phyloP scores from a whole-genome alignment of 2,113 vertebrate species.

The Osmerus mordax region DNA sequence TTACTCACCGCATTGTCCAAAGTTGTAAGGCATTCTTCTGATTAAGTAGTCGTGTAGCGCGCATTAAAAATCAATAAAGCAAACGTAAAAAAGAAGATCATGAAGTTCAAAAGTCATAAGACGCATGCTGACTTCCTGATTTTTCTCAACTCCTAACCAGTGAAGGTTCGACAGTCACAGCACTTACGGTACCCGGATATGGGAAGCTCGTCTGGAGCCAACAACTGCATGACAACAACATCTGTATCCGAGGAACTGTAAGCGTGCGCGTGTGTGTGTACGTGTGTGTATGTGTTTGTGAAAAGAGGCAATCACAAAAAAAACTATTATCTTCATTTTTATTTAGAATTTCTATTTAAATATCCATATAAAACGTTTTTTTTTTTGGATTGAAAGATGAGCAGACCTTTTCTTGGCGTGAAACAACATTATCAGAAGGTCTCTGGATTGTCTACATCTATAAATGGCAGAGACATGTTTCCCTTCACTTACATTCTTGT shows the following conservation, averaged over 20 bases:
- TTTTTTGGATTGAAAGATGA: too few species aligned
- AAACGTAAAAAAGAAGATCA: neutral
- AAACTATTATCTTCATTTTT: slow-evolving; percentile 25
- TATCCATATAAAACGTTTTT: slow-evolving; percentile 37
- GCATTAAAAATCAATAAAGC: too few species aligned
- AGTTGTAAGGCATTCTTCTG: neutral
- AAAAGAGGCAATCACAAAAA: slow-evolving; percentile 1
- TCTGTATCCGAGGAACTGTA: neutral
- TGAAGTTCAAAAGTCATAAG: neutral
- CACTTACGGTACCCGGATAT: slow-evolving; percentile 4
- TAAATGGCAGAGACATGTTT: too few species aligned
- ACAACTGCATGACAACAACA: neutral
- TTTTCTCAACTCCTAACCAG: neutral
- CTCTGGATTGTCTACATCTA: too few species aligned
- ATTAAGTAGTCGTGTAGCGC: too few species aligned
- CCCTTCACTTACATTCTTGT: too few species aligned
- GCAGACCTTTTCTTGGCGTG: too few species aligned
- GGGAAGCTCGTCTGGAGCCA: neutral
- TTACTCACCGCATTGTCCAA: slow-evolving; percentile 10
- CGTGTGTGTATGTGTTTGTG: neutral
- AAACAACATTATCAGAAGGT: too few species aligned
- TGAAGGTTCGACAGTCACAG: neutral
- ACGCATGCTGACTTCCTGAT: slow-evolving; percentile 15
- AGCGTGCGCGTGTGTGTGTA: neutral
- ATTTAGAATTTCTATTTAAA: slow-evolving; percentile 48